Evolutionary conservation across 2,888 invertebrate genomes (phyloP).

Genomic region (Tromatobia lineatoria): DNA sequence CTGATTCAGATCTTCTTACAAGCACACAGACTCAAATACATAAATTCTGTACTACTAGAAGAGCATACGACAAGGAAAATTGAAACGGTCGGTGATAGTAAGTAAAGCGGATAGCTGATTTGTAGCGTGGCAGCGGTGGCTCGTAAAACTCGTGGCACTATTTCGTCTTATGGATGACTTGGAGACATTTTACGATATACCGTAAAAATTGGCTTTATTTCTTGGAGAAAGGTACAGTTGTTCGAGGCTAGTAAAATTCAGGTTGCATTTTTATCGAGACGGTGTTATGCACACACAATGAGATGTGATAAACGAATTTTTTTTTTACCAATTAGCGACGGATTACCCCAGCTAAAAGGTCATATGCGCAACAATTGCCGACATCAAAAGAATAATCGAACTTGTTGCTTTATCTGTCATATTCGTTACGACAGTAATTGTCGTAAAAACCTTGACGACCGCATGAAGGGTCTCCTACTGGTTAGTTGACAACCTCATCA

Average conservation of each 20-base stretch:
- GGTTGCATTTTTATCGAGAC: not conserved
- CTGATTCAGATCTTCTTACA: not conserved
- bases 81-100: conserved; percentile 4
- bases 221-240: conserved; percentile 6
- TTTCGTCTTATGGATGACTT: conserved; percentile 33
- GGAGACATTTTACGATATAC: conserved; percentile 32
- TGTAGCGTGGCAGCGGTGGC: conserved; percentile 7
- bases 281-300: not conserved
- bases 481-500: not conserved
- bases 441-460: conserved; percentile 23
- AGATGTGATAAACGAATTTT: not conserved
- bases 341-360: not conserved
- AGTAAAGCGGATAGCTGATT: conserved; percentile 23
- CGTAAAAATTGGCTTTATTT: conserved; percentile 30
- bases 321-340: not conserved
- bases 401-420: conserved; percentile 17
- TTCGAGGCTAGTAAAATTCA: not conserved
- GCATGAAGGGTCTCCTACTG: not conserved
- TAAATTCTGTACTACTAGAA: not conserved
- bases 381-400: conserved; percentile 23
- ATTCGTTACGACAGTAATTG: not conserved
- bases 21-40: not conserved
- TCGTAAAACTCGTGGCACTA: conserved; percentile 23
- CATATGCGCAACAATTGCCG: not conserved
- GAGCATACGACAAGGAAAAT: conserved; percentile 8